phyloP scores from a whole-genome alignment of 2,888 invertebrate species.

The Sepioteuthis lessoniana region DNA sequence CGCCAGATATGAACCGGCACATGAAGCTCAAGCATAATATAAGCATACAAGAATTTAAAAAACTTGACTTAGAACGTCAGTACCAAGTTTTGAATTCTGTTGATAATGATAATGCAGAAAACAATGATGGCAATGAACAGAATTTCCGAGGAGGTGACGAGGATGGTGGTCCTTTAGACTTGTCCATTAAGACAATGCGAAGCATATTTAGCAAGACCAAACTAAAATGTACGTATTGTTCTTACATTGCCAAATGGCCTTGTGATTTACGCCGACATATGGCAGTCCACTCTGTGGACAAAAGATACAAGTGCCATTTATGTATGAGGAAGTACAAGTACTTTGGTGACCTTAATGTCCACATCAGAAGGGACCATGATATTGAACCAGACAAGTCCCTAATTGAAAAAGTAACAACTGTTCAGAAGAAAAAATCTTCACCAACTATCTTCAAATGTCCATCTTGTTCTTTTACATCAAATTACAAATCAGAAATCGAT shows the following conservation, averaged over 20 bases:
- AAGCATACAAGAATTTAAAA: conserved; percentile 59
- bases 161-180: conserved; percentile 53
- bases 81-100: conserved; percentile 45
- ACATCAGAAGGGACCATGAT: conserved; percentile 81
- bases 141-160: conserved; percentile 8
- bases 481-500: conserved; percentile 76
- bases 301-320: conserved; percentile 74
- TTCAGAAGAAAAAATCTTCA: conserved; percentile 62
- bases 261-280: conserved; percentile 74
- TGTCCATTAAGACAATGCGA: conserved; percentile 51
- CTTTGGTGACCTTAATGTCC: conserved; percentile 82
- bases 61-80: conserved; percentile 42
- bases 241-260: conserved; percentile 74
- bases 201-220: conserved; percentile 43
- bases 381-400: conserved; percentile 71
- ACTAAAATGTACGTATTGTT: conserved; percentile 72
- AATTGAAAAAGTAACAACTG: conserved; percentile 61
- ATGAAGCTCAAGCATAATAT: conserved; percentile 71
- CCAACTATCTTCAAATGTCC: conserved; percentile 80
- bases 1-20: conserved; percentile 72
- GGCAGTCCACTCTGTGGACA: conserved; percentile 72
- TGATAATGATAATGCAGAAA: conserved; percentile 50
- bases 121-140: conserved; percentile 48
- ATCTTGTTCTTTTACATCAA: conserved; percentile 78
- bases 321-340: conserved; percentile 86